These are phyloP conservation scores for Sebastes jordani DNA, from an alignment of 2,797 vertebrate genomes.

Conservation along the genomic window DNA sequence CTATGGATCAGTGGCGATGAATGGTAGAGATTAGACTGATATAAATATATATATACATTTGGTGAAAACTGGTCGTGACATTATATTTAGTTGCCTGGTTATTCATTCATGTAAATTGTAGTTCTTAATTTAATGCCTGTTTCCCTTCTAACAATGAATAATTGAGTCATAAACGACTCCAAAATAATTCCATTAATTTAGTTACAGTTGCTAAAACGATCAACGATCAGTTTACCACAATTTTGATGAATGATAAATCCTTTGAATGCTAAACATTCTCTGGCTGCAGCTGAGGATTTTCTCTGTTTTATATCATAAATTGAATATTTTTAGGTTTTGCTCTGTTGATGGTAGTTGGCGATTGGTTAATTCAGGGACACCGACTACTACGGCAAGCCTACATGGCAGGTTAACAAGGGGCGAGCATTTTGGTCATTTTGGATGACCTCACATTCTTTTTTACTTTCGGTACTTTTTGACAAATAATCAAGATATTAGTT, in stretches of 20 bases:
- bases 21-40: background rate
- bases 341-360: background rate
- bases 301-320: background rate
- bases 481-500: background rate
- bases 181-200: background rate
- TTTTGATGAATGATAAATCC: background rate
- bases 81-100: background rate
- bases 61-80: background rate
- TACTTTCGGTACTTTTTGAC: background rate
- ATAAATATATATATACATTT: background rate
- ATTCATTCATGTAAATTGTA: background rate
- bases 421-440: background rate
- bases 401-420: background rate
- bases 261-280: background rate
- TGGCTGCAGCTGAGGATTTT: background rate
- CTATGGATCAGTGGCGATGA: background rate
- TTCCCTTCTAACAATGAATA: background rate
- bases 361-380: background rate
- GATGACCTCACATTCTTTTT: background rate
- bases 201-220: background rate
- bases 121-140: background rate
- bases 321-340: background rate
- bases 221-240: background rate
- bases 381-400: too few relatives aligned
- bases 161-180: background rate